Evolutionary conservation across 1,140 invertebrate species (phyloP).

Genomic region (Caenorhabditis inopinata): DNA sequence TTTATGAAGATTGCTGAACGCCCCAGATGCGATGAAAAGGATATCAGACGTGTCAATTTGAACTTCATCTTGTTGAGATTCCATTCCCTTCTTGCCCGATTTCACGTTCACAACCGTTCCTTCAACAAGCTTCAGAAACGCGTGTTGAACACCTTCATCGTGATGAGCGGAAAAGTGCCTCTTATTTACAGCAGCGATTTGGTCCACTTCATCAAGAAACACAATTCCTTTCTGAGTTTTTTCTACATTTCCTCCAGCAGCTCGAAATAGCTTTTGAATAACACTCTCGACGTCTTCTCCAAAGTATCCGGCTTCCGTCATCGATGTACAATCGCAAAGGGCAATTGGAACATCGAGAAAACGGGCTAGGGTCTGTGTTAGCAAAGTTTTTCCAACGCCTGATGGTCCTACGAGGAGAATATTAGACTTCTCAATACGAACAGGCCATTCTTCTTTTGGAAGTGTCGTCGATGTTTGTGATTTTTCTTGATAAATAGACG

Average conservation of each 20-base stretch:
- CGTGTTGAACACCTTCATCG: conserved; percentile 94
- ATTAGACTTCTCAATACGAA: conserved; percentile 94
- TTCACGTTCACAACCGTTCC: conserved; percentile 97
- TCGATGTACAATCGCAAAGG: conserved; percentile 96
- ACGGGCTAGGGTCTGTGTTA: conserved; percentile 87
- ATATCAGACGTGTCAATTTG: conserved; percentile 98
- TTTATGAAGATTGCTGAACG: conserved; percentile 83
- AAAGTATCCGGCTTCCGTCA: conserved; percentile 98
- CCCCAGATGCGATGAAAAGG: conserved; percentile 94
- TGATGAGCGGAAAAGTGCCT: conserved; percentile 78
- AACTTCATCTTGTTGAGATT: conserved; percentile 49
- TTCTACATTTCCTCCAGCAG: conserved; percentile 93
- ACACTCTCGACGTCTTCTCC: conserved; percentile 99
- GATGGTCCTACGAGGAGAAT: too few species aligned
- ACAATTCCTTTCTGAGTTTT: conserved; percentile 84
- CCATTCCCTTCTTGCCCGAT: conserved; percentile 76
- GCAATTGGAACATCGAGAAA: conserved; percentile 94
- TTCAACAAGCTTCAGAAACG: conserved; percentile 84
- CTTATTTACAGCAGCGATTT: conserved; percentile 94
- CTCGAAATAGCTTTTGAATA: conserved; percentile 88
- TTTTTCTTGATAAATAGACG: too few species aligned
- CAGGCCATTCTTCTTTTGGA: too few species aligned
- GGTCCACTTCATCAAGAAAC: conserved; percentile 99
- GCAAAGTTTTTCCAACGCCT: too few species aligned
- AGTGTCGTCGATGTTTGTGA: too few species aligned